Base-by-base conservation (phyloP, 2,113 vertebrate genomes). In the Pseudorasbora parva region DNA sequence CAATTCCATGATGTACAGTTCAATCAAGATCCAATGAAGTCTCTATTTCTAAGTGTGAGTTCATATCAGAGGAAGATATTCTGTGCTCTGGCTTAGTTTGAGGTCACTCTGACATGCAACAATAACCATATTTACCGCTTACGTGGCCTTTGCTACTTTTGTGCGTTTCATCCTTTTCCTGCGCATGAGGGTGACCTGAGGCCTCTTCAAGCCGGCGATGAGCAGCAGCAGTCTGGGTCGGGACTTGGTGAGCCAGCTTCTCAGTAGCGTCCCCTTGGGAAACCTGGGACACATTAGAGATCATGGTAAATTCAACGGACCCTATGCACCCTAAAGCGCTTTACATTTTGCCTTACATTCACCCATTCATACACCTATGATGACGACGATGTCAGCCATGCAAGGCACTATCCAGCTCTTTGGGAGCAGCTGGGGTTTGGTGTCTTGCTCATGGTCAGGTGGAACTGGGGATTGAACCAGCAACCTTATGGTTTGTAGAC, bases 171-270 rank as follows among this genome's bases (percentile, higher is more conserved):
- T 96, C 93, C 95, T 94, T 91, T 96, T 96, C 88, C 95, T 94
- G 81, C 95, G 90, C 94, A 95, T 93, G 41, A 96, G 93, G 51
- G 94, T 95, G 88, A 95, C 95, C 91, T 95, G 94, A 87, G 95
- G 95, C 83, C 93, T 92, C 90, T 95, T 95, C 81, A 96, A 89
- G 33, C 95, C 94, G 2, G 94, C 95, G 14, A 96, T 93, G 73
- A 96, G 93, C 87, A 96, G 91, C 89, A 96, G 92, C 77, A 96
- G 91, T 85, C 94, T 90, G 80, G 95, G 95, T 88, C 94, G 93
- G 86, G 95, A 95, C 94, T 95, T 95, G 89, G 95, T 95, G 90
- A 96, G 95, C 95, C 95, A 96, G 93, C 95, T 95, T 93, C 95
- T 95, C 91, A 96, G 93, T 91, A 96, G 94, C 91, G 95, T 94